Conservation (phyloP, 2,797 vertebrate species). For the Brachyrhaphis roseni region DNA sequence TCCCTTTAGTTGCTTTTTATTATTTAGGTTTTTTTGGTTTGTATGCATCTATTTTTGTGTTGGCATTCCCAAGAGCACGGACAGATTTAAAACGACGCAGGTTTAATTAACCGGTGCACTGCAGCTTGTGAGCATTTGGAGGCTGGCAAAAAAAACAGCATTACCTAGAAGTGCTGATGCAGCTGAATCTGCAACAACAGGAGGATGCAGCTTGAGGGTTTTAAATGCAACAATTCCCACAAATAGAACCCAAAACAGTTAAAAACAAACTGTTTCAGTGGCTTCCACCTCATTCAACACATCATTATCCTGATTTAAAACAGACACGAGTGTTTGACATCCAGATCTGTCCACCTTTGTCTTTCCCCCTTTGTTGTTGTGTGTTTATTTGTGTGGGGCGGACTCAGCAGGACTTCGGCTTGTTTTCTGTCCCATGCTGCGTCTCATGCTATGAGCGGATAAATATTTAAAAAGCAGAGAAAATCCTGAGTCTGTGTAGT, state of each 20-base stretch:
- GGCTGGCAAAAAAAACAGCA: slow-evolving; percentile 63
- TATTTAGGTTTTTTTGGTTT: background rate
- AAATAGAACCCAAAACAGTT: slow-evolving; percentile 52
- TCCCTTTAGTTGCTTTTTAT: background rate
- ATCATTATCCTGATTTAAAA: slow-evolving; percentile 1
- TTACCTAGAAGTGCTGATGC: slow-evolving; percentile 5
- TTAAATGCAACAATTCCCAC: slow-evolving; percentile 62
- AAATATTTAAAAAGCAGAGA: slow-evolving; percentile 77
- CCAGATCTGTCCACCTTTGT: slow-evolving; percentile 57
- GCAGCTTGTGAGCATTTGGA: slow-evolving; percentile 48
- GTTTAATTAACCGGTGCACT: slow-evolving; percentile 68
- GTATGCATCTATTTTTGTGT: background rate
- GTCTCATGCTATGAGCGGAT: slow-evolving; percentile 61
- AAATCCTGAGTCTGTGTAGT: slow-evolving; percentile 42
- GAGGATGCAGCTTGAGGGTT: slow-evolving; percentile 54
- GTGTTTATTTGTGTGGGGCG: slow-evolving; percentile 44
- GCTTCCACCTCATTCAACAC: slow-evolving; percentile 46
- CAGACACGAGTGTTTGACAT: slow-evolving; percentile 27
- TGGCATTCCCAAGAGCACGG: background rate
- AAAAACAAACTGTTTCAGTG: slow-evolving; percentile 44
- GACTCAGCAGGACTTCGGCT: slow-evolving; percentile 56
- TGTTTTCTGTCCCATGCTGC: slow-evolving; percentile 65
- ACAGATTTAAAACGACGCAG: slow-evolving; percentile 39
- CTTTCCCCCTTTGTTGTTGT: slow-evolving; percentile 39
- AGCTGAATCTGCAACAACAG: slow-evolving; percentile 52